These are phyloP conservation scores for Hydropsyche betteni DNA, from an alignment of 2,888 invertebrate species.

Conservation along the genomic window DNA sequence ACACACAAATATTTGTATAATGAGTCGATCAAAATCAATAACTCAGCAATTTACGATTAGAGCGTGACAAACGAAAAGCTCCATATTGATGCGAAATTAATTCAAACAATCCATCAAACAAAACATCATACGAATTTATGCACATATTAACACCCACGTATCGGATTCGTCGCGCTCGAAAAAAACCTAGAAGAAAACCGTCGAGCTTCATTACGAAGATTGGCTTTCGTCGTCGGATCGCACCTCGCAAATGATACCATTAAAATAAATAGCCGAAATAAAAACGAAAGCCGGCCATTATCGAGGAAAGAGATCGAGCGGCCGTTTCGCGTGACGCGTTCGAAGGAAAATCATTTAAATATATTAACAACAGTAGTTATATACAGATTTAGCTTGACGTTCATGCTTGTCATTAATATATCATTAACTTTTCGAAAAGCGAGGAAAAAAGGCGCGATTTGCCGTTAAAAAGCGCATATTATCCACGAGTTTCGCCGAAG, in stretches of 20 bases:
- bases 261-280: conserved; percentile 28
- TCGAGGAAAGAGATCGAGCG: not conserved
- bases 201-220: too few relatives aligned
- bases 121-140: conserved; percentile 16
- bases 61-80: too few relatives aligned
- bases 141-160: not conserved
- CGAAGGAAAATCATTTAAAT: conserved; percentile 13
- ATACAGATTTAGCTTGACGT: conserved; percentile 19
- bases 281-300: conserved; percentile 23
- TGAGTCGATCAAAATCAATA: too few relatives aligned
- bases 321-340: conserved; percentile 2
- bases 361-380: not conserved
- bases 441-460: too few relatives aligned
- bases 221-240: too few relatives aligned
- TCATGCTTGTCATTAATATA: conserved; percentile 16
- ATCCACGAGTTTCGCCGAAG: too few relatives aligned
- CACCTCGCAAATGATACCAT: conserved; percentile 22
- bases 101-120: conserved; percentile 15
- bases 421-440: conserved; percentile 11
- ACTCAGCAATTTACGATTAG: too few relatives aligned
- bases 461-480: too few relatives aligned
- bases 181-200: too few relatives aligned
- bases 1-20: too few relatives aligned
- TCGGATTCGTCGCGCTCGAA: too few relatives aligned
- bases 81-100: conserved; percentile 16